These are phyloP conservation scores for Poeciliopsis paucimaculata DNA, from an alignment of 2,797 vertebrate genomes.

Conservation along the genomic window DNA sequence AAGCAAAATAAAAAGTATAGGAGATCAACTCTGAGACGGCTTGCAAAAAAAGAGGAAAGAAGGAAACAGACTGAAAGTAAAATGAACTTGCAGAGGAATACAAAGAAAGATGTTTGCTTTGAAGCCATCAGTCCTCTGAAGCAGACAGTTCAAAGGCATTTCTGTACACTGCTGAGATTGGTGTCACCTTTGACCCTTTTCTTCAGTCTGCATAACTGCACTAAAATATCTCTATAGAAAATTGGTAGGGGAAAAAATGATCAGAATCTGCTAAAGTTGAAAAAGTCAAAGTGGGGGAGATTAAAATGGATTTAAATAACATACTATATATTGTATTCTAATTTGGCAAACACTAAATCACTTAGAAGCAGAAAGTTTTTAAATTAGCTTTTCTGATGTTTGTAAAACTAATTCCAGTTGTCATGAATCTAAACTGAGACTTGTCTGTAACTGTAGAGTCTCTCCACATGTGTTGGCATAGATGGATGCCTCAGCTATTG, in stretches of 20 bases:
- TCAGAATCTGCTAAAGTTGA: slow-evolving; percentile 9
- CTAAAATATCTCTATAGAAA: slow-evolving; percentile 25
- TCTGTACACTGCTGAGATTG: slow-evolving; percentile 26
- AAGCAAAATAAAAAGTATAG: background rate
- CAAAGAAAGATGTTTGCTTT: slow-evolving; percentile 35
- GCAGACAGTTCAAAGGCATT: slow-evolving; percentile 27
- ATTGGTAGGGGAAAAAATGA: slow-evolving; percentile 27
- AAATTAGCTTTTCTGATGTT: background rate
- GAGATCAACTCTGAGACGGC: background rate
- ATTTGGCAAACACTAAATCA: background rate
- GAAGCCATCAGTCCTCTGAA: slow-evolving; percentile 38
- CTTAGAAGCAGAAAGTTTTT: background rate
- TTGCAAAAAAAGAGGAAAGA: slow-evolving; percentile 19
- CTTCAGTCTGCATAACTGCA: slow-evolving; percentile 23
- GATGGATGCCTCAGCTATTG: background rate
- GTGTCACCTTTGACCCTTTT: slow-evolving; percentile 18
- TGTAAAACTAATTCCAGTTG: background rate
- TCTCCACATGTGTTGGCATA: background rate
- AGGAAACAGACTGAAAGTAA: slow-evolving; percentile 42
- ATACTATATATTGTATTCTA: background rate
- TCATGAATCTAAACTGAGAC: background rate
- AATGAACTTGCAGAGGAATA: slow-evolving; percentile 25
- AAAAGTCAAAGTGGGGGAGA: slow-evolving; percentile 8
- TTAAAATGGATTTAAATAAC: slow-evolving; percentile 12
- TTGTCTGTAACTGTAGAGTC: background rate